These are phyloP conservation scores for Drosophila takahashii DNA, from an alignment of 1,140 invertebrate species.

Conservation along the genomic window DNA sequence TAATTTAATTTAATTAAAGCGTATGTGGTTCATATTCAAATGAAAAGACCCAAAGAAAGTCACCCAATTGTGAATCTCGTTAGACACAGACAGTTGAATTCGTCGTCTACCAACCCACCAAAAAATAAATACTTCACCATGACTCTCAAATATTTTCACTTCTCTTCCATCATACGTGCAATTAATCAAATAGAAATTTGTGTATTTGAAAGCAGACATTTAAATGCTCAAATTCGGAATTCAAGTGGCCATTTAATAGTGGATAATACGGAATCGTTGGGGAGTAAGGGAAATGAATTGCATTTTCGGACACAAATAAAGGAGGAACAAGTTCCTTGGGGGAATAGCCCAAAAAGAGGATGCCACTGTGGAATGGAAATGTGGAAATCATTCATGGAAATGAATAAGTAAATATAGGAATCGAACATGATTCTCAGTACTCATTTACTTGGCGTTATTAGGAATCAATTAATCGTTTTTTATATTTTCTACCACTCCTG, in stretches of 20 bases:
- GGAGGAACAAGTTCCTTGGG: constrained; percentile 15
- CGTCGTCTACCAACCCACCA: not conserved
- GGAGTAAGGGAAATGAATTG: constrained; percentile 46
- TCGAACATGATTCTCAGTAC: not conserved
- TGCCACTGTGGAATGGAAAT: constrained; percentile 1
- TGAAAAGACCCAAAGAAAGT: constrained; percentile 26
- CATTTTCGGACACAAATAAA: constrained; percentile 36
- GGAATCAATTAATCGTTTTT: not conserved
- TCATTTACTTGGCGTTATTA: not conserved
- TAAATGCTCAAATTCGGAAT: constrained; percentile 39
- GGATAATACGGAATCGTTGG: constrained; percentile 23
- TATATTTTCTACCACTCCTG: not conserved
- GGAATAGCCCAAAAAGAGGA: constrained; percentile 3
- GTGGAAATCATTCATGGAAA: constrained; percentile 27
- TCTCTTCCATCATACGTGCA: constrained; percentile 21
- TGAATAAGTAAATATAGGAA: constrained; percentile 6
- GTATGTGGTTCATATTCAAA: constrained; percentile 24
- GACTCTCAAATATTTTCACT: constrained; percentile 30
- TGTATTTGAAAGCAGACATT: constrained; percentile 35
- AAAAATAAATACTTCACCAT: constrained; percentile 25
- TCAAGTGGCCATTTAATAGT: constrained; percentile 59
- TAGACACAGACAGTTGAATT: constrained; percentile 42
- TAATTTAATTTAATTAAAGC: constrained; percentile 14
- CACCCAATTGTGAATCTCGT: constrained; percentile 38
- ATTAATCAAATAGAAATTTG: constrained; percentile 47